These are phyloP conservation scores for Electrona antarctica DNA, from an alignment of 2,113 vertebrate species.

Conservation along the genomic window DNA sequence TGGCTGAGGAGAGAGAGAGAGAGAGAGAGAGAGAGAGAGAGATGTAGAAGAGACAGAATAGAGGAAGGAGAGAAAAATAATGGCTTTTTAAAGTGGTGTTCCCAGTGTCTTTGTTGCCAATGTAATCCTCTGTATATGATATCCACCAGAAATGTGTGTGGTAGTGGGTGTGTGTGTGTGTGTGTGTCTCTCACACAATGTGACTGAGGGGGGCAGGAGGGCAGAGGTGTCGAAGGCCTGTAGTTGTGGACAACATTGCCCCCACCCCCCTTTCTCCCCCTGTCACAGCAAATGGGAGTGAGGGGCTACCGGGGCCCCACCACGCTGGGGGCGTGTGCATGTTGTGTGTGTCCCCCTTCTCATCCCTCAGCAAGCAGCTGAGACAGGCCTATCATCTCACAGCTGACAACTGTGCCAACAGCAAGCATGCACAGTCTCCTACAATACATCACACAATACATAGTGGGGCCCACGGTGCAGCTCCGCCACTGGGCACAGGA, in stretches of 20 bases:
- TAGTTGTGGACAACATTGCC: constrained; percentile 23
- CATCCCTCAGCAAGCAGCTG: constrained; percentile 85
- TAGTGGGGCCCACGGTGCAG: constrained; percentile 35
- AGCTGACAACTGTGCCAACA: constrained; percentile 84
- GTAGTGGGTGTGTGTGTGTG: not conserved
- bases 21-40: constrained; percentile 53
- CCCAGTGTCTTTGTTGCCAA: not conserved
- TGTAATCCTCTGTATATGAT: constrained; percentile 39
- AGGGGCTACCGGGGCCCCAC: constrained; percentile 60
- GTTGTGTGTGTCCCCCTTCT: constrained; percentile 54
- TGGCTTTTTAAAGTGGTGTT: constrained; percentile 18
- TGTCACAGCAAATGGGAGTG: constrained; percentile 66
- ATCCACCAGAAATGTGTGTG: constrained; percentile 22
- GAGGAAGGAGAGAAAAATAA: constrained; percentile 8
- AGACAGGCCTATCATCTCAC: constrained; percentile 74
- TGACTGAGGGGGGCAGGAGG: constrained; percentile 49
- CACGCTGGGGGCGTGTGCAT: constrained; percentile 30
- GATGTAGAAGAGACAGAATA: constrained; percentile 31
- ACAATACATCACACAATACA: constrained; percentile 26
- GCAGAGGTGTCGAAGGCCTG: constrained; percentile 52
- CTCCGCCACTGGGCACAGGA: constrained; percentile 36
- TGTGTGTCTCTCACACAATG: constrained; percentile 29
- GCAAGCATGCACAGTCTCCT: constrained; percentile 17
- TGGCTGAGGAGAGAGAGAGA: constrained; percentile 81
- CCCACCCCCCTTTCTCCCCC: constrained; percentile 27